Evolutionary conservation across 1,140 invertebrate species (phyloP).

Genomic region (Cephus cinctus): DNA sequence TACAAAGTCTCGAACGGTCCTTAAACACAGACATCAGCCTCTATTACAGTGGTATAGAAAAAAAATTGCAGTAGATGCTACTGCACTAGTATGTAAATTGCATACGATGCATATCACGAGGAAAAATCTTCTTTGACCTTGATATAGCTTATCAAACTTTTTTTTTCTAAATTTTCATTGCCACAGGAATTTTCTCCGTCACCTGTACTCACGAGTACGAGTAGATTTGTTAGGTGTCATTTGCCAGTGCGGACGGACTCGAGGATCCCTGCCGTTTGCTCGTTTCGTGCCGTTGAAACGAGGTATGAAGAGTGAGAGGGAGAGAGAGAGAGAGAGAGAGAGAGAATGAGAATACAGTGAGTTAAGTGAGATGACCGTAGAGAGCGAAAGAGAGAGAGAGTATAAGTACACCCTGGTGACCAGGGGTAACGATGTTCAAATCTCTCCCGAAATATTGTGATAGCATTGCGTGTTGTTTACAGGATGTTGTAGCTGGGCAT

Average conservation of each 20-base stretch:
- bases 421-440: conserved; percentile 18
- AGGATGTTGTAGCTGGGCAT: conserved; percentile 28
- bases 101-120: no score
- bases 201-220: conserved; percentile 30
- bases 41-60: no score
- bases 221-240: conserved; percentile 53
- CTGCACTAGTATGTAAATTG: no score
- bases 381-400: conserved; percentile 5
- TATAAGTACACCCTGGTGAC: no score
- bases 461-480: conserved; percentile 27
- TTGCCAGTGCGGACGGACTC: conserved; percentile 39
- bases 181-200: conserved; percentile 27
- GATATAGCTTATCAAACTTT: no score
- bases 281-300: conserved; percentile 3
- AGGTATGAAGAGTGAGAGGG: background rate
- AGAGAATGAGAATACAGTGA: no score
- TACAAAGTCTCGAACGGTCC: no score
- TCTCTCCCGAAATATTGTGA: conserved; percentile 21
- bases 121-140: no score
- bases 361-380: background rate
- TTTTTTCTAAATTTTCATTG: no score
- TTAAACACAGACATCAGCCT: no score
- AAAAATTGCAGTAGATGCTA: no score
- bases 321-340: conserved; percentile 9
- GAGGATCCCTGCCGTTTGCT: conserved; percentile 18